Conservation (phyloP, 2,797 vertebrate genomes). For the Chelon auratus region DNA sequence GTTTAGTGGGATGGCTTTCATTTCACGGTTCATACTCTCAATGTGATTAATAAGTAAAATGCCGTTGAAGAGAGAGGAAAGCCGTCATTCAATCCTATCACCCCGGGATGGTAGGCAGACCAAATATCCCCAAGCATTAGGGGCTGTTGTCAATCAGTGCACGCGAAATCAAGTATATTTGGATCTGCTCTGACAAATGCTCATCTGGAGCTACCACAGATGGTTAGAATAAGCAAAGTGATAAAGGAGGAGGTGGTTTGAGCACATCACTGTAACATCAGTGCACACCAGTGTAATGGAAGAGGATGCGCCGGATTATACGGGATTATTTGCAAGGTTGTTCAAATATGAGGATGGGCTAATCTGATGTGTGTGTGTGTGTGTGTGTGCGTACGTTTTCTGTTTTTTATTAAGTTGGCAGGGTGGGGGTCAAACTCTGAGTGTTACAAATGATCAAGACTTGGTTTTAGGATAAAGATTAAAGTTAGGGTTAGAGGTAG, state of each 20-base stretch:
- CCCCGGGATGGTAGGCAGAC: conserved; percentile 59
- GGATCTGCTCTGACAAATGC: conserved; percentile 67
- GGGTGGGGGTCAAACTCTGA: too few species aligned
- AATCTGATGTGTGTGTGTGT: conserved; percentile 25
- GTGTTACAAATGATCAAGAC: not conserved
- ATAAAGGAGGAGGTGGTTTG: conserved; percentile 1
- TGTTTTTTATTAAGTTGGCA: too few species aligned
- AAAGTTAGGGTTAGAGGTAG: too few species aligned
- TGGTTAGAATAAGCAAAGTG: conserved; percentile 26
- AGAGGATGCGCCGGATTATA: not conserved
- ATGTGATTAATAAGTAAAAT: conserved; percentile 88
- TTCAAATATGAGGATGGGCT: conserved; percentile 20
- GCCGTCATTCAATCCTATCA: conserved; percentile 79
- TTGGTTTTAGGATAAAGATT: too few species aligned
- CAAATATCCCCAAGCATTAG: conserved; percentile 65
- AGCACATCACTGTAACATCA: conserved; percentile 23
- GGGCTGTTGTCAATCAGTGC: conserved; percentile 76
- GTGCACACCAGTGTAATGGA: conserved; percentile 6
- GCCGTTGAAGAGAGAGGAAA: conserved; percentile 81
- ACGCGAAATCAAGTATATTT: conserved; percentile 63
- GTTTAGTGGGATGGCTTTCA: conserved; percentile 84
- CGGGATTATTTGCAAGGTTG: conserved; percentile 2
- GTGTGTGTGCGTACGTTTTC: too few species aligned
- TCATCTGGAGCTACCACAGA: conserved; percentile 48
- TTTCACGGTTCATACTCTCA: conserved; percentile 87